Conservation (phyloP, 1,140 invertebrate genomes). For the Frieseomelitta varia region DNA sequence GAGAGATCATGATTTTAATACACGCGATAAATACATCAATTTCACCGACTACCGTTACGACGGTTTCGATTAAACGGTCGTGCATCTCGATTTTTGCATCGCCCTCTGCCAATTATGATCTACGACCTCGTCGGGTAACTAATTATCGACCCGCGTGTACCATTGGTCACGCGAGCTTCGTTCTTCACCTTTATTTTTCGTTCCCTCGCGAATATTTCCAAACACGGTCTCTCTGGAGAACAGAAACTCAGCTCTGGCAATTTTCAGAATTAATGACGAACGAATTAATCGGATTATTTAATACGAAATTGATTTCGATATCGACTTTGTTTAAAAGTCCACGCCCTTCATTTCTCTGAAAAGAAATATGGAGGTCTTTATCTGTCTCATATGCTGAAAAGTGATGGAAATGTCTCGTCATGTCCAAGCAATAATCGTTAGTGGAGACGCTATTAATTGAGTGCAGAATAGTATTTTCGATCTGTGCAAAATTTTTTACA, state of each 20-base stretch:
- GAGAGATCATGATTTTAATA: background rate
- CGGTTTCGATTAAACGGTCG: background rate
- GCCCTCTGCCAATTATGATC: background rate
- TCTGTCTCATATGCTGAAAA: no score
- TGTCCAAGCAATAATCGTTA: no score
- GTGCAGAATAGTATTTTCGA: no score
- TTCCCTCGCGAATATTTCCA: conserved; percentile 3
- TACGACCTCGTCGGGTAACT: background rate
- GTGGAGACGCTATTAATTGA: no score
- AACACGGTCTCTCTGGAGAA: background rate
- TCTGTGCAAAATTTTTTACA: no score
- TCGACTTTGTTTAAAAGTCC: background rate
- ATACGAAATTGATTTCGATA: conserved; percentile 19
- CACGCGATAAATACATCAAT: conserved; percentile 11
- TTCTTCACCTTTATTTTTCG: background rate
- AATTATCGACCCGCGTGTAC: conserved; percentile 6
- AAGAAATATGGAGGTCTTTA: no score
- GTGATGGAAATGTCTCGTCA: no score
- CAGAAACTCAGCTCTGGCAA: background rate
- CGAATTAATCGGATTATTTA: conserved; percentile 36
- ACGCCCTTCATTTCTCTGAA: no score
- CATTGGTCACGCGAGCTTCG: background rate
- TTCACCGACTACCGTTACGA: conserved; percentile 15
- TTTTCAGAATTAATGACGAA: background rate
- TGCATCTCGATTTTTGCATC: background rate